Conservation (phyloP, 2,797 vertebrate genomes). For the Squalus acanthias region DNA sequence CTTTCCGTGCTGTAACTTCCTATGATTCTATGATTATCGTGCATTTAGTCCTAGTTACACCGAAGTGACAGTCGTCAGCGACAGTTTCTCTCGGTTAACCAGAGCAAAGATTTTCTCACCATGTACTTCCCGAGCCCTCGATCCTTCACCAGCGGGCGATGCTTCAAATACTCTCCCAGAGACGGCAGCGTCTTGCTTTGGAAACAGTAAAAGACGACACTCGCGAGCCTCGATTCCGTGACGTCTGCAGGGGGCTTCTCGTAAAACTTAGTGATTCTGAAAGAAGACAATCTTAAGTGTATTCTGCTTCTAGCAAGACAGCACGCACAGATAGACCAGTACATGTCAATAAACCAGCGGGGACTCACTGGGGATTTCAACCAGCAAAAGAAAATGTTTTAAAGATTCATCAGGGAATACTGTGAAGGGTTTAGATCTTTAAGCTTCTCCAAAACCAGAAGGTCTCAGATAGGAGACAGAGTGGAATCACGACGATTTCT, state of each 20-base stretch:
- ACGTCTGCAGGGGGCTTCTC: slow-evolving; percentile 63
- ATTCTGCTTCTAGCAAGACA: background rate
- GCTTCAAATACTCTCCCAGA: slow-evolving; percentile 58
- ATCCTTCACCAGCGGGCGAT: slow-evolving; percentile 50
- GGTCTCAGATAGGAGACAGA: background rate
- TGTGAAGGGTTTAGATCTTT: background rate
- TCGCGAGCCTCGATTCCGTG: slow-evolving; percentile 64
- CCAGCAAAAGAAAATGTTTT: background rate
- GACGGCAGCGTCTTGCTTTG: slow-evolving; percentile 53
- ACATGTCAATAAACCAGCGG: background rate
- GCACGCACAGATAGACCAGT: background rate
- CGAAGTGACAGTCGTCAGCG: background rate
- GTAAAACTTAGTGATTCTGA: slow-evolving; percentile 62
- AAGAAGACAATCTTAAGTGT: slow-evolving; percentile 12
- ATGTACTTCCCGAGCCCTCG: slow-evolving; percentile 65
- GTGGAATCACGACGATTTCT: background rate
- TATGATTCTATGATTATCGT: background rate
- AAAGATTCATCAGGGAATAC: background rate
- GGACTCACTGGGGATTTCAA: background rate
- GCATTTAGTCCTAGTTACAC: background rate
- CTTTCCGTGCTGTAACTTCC: too few species aligned
- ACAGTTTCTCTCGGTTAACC: background rate
- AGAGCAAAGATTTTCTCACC: slow-evolving; percentile 51
- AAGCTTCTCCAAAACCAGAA: background rate
- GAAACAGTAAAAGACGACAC: slow-evolving; percentile 75